Evolutionary conservation across 2,888 invertebrate species (phyloP), one percentile per base, ranked within the genome.

Genomic region (Luffia ferchaultella): DNA sequence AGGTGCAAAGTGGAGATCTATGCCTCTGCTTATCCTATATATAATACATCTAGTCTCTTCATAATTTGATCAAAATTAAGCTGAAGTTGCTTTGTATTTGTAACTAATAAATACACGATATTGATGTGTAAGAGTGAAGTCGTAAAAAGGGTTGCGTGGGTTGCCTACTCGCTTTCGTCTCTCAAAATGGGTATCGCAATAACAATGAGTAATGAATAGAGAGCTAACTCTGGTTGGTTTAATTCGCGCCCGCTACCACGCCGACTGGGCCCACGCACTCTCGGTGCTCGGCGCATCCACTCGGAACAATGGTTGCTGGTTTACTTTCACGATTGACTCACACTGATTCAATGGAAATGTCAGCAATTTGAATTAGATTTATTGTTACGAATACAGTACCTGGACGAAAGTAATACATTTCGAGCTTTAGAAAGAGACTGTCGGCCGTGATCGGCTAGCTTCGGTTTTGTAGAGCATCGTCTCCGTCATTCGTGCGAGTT

Each of bases 241-340:
- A 20, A 30, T 18, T 15, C 80, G 72, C 73, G 50, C 52, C 50
- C 68, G 76, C 70, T 71, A 73, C 70, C 72, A 20, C 19, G 19
- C 12, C 9, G 20, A 5, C n/a, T 70, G 73, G 65, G 70, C 75
- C 77, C 76, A 77, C 78, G 72, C 78, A 67, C 67, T 67, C 66
- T 58, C 55, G 58, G 70, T 68, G 68, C 71, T 68, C 67, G 70
- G 77, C 70, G 78, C 80, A 80, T 77, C 82, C 78, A 79, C 73
- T 80, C 74, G 80, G 80, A 83, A 82, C 82, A 82, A 82, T 82
- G 75, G 77, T 75, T 70, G 73, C 75, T 76, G 79, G 80, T 78
- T 80, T 79, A 83, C 83, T 83, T 83, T 83, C 83, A 73, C 82
- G 70, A 76, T 83, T 80, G 80, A 79, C 80, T 83, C 82, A 80